Evolutionary conservation across 2,888 invertebrate species (phyloP).

Genomic region (Drosophila monieri): DNA sequence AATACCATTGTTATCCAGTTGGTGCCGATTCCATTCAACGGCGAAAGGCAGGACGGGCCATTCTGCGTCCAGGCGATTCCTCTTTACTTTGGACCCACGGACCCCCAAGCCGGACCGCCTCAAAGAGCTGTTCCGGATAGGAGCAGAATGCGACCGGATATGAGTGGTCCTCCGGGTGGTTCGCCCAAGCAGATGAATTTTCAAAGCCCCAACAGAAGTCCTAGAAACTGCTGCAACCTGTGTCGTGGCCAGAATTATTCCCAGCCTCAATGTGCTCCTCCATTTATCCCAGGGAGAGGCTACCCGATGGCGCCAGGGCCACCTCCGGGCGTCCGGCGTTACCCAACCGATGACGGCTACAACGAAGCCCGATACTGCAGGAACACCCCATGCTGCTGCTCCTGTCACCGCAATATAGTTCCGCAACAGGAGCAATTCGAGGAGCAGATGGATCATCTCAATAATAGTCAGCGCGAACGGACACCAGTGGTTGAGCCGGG

Average conservation of each 20-base stretch:
- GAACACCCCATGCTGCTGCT: neutral
- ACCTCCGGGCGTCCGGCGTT: neutral
- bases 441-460: neutral
- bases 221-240: neutral
- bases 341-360: neutral
- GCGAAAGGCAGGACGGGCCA: neutral
- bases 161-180: neutral
- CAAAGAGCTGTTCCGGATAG: neutral
- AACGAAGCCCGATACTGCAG: neutral
- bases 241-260: neutral
- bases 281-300: neutral
- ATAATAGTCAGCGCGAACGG: no score
- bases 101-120: neutral
- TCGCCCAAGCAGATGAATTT: neutral
- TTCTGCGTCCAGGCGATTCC: conserved; percentile 7
- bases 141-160: neutral
- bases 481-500: neutral
- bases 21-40: neutral
- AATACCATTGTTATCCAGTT: conserved; percentile 21
- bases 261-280: neutral
- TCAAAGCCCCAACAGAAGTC: neutral
- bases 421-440: neutral
- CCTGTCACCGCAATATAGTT: neutral
- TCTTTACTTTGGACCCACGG: neutral
- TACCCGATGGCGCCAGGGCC: neutral